Evolutionary conservation across 2,113 vertebrate genomes (phyloP), one percentile per base, ranked within the genome.

Genomic region (Turdus rufiventris): DNA sequence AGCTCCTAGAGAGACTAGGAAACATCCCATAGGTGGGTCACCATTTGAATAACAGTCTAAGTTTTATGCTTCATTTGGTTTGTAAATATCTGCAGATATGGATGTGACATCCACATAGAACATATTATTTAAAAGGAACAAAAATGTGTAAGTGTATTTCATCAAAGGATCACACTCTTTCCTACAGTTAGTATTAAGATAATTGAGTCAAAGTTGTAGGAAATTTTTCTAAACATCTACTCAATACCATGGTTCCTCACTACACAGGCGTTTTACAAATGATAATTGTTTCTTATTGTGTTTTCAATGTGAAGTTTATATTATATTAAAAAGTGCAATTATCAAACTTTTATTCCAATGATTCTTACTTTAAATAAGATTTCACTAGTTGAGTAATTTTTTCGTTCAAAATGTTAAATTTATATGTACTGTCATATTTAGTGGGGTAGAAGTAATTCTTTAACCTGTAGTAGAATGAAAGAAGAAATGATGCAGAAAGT

Each of bases 401-500:
- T 36, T 31, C 82, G 25, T 54, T 71, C 15, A 66, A 70, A 79
- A 33, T 58, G 2, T 40, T 53, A 23, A 38, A 3, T 54, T 34
- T 70, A 5, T 61, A 23, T n/a, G 19, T 77, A 56, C 3, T 20
- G 13, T 10, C 7, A 31, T 62, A 70, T 45, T 74, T 33, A 40
- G 12, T 58, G 67, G 5, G 8, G 15, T 53, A 51, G 26, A 50
- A 54, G 4, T 43, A 67, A 79, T 63, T 61, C 45, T 63, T 67
- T 56, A 62, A 67, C 45, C 6, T 29, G 8, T 10, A 74, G 16
- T 9, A 66, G 26, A 67, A 83, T 40, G 10, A 48, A 75, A 70
- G 75, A 85, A 54, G 40, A 74, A 79, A 43, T 25, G 0, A 4
- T 36, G 14, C 0, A 0, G 17, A 3, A 68, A 51, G 5, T 29